Conservation (phyloP, 2,113 vertebrate species). For the Cebus imitator region DNA sequence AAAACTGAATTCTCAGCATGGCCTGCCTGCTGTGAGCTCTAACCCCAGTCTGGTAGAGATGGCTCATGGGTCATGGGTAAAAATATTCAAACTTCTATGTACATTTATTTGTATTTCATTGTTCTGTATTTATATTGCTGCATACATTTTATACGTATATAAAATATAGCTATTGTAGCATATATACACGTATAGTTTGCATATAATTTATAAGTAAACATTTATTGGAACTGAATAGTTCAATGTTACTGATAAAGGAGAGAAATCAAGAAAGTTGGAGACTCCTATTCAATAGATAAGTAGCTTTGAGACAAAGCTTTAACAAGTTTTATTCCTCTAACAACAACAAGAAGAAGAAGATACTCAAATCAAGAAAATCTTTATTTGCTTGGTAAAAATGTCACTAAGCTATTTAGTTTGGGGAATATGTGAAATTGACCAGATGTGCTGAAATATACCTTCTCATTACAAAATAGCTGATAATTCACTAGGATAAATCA, state of each 20-base stretch:
- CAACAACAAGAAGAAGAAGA: neutral
- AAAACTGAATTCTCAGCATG: neutral
- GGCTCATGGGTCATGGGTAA: neutral
- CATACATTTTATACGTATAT: neutral
- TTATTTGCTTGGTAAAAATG: conserved; percentile 1
- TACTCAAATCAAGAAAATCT: neutral
- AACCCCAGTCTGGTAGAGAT: neutral
- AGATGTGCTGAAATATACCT: conserved; percentile 43
- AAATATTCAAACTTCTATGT: neutral
- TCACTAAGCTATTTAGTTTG: conserved; percentile 12
- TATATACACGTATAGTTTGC: neutral
- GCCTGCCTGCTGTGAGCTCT: neutral
- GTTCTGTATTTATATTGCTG: neutral
- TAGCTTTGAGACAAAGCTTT: neutral
- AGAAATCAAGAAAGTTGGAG: neutral
- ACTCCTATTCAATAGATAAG: neutral
- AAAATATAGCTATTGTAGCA: neutral
- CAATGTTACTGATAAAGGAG: neutral
- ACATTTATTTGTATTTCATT: neutral
- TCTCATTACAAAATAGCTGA: conserved; percentile 34
- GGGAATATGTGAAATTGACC: conserved; percentile 35
- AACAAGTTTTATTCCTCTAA: neutral
- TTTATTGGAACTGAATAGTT: neutral
- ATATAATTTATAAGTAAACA: neutral
- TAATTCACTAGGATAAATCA: neutral